phyloP scores from a whole-genome alignment of 2,113 vertebrate species.

The Tupaia tana region DNA sequence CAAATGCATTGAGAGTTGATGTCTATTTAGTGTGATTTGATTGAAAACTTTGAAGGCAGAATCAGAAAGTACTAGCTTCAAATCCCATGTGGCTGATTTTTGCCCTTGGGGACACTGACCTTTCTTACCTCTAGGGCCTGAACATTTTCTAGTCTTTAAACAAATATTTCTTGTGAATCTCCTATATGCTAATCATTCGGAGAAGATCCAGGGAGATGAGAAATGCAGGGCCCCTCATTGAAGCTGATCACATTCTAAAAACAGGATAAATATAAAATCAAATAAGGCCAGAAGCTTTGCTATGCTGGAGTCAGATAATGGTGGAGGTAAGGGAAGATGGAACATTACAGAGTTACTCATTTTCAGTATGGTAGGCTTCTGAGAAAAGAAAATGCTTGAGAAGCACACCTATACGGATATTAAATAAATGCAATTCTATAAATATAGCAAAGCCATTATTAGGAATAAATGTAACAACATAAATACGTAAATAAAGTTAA shows the following conservation, averaged over 20 bases:
- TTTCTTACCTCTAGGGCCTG: background rate
- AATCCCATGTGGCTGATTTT: background rate
- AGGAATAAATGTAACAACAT: background rate
- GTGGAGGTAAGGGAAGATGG: background rate
- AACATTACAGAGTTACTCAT: background rate
- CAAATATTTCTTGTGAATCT: background rate
- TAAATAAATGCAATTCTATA: background rate
- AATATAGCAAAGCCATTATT: background rate
- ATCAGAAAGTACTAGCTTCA: background rate
- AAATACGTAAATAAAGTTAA: background rate
- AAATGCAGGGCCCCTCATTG: background rate
- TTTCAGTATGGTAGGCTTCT: background rate
- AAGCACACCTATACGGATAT: background rate
- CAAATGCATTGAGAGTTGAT: constrained; percentile 33
- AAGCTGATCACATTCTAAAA: background rate
- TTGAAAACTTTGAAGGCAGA: constrained; percentile 30
- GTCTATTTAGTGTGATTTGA: constrained; percentile 24
- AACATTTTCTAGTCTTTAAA: background rate
- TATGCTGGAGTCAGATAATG: background rate
- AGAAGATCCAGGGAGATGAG: background rate
- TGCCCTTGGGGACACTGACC: background rate
- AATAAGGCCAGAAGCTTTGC: background rate
- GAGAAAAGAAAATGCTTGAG: background rate
- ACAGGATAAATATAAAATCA: background rate
- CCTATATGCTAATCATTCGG: background rate